These are phyloP conservation scores for Chitala chitala DNA, from an alignment of 2,113 vertebrate species.

Conservation along the genomic window DNA sequence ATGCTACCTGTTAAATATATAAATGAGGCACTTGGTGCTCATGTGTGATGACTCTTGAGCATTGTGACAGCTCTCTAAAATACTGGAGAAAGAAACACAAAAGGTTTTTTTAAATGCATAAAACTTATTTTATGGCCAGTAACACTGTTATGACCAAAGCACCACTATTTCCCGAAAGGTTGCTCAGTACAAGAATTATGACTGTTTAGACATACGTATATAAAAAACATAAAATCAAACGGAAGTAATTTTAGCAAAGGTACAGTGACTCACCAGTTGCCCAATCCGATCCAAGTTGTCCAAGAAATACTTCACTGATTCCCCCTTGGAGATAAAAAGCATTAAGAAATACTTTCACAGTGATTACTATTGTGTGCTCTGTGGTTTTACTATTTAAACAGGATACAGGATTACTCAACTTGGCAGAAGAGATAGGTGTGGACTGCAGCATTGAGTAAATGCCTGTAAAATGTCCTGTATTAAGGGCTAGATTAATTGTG, in stretches of 20 bases:
- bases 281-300: constrained; percentile 94
- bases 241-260: not conserved
- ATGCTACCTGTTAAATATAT: not conserved
- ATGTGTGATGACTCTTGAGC: too few species aligned
- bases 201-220: not conserved
- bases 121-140: too few species aligned
- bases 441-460: not conserved
- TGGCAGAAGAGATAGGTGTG: not conserved
- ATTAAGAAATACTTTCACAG: constrained; percentile 8
- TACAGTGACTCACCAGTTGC: constrained; percentile 78
- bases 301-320: constrained; percentile 96
- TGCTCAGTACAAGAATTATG: not conserved
- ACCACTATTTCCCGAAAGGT: not conserved
- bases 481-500: not conserved
- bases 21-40: not conserved
- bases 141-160: not conserved
- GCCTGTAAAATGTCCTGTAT: not conserved
- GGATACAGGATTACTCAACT: not conserved
- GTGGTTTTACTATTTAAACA: constrained; percentile 3
- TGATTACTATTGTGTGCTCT: not conserved
- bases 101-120: too few species aligned
- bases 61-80: too few species aligned
- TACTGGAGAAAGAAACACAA: too few species aligned
- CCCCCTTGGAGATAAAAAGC: constrained; percentile 65
- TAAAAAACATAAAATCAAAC: not conserved